Percentiles rank a stretch among this genome's conserved stretches.
Conservation (phyloP, 2,888 invertebrate species). For the Opisthograptis luteolata region DNA sequence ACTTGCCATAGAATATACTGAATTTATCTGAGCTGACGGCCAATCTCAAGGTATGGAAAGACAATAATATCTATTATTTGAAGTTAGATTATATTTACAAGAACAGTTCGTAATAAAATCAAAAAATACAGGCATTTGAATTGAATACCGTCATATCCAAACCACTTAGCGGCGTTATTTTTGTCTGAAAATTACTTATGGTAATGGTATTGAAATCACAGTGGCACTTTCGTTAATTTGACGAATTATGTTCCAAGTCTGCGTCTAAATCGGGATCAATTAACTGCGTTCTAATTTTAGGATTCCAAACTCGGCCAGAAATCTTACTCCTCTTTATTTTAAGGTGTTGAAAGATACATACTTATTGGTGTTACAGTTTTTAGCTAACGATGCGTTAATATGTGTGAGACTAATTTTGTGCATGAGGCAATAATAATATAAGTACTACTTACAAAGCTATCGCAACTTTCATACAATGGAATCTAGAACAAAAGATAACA, state of each 20-base stretch:
- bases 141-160: not conserved
- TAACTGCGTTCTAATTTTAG: conserved; percentile 57
- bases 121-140: not conserved
- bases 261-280: conserved; percentile 58
- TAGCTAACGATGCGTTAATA: conserved; percentile 19
- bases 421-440: no score
- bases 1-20: no score
- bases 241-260: conserved; percentile 49
- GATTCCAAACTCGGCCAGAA: conserved; percentile 45
- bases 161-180: conserved; percentile 7
- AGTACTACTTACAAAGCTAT: no score
- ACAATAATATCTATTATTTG: no score
- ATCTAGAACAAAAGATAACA: no score
- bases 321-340: conserved; percentile 42
- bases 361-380: conserved; percentile 39
- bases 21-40: no score
- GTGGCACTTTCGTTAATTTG: conserved; percentile 56
- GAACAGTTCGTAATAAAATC: no score
- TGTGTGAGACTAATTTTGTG: conserved; percentile 21
- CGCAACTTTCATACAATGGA: no score
- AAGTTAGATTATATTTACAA: no score
- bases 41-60: no score
- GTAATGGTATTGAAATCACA: conserved; percentile 42
- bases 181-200: conserved; percentile 26
- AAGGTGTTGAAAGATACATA: conserved; percentile 53